A percentile compares a stretch with the other conserved stretches of the same genome.
These are phyloP conservation scores for Halcyon smyrnensis DNA, from an alignment of 2,797 vertebrate species.

Conservation along the genomic window DNA sequence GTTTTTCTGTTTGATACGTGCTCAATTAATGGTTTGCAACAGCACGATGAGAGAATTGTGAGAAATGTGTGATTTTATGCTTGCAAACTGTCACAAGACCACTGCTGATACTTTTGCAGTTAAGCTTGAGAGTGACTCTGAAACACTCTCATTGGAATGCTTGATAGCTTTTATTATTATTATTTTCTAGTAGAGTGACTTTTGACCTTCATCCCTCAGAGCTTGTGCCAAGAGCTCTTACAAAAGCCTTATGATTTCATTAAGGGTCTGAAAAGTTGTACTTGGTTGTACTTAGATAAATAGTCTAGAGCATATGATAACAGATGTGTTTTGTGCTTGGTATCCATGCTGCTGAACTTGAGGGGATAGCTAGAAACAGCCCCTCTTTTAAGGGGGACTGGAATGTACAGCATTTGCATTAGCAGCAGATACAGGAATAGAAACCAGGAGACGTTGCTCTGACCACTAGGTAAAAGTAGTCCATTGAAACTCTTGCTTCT, in stretches of 20 bases:
- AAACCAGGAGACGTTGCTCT: not conserved
- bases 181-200: conserved; percentile 7
- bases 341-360: not conserved
- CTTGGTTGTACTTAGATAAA: not conserved
- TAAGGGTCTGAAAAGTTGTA: not conserved
- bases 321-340: not conserved
- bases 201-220: not conserved
- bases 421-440: not conserved
- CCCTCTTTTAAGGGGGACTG: not conserved
- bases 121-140: not conserved
- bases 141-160: not conserved
- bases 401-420: not conserved
- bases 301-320: not conserved
- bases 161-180: not conserved
- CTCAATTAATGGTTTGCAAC: not conserved
- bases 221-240: not conserved
- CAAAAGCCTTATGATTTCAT: not conserved
- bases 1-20: not conserved
- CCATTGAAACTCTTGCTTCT: not conserved
- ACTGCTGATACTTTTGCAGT: not conserved
- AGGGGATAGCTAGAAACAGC: not conserved
- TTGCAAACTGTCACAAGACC: not conserved
- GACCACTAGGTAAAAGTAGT: not conserved
- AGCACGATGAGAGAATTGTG: not conserved
- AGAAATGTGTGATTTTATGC: not conserved